phyloP scores from a whole-genome alignment of 2,888 invertebrate species.

The Argyresthia goedartella region DNA sequence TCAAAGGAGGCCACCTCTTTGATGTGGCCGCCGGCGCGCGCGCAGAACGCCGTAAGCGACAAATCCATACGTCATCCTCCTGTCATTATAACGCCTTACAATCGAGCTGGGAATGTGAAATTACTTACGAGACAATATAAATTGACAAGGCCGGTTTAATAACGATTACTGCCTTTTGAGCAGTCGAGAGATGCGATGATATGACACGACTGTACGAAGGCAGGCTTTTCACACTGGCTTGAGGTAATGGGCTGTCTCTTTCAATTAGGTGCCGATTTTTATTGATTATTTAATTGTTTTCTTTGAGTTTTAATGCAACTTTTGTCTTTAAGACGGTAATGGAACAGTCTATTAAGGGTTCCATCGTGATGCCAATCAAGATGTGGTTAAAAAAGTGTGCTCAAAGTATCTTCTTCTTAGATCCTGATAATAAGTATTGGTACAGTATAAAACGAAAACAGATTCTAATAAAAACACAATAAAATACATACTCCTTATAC shows the following conservation, averaged over 20 bases:
- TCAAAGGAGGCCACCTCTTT: conserved; percentile 70
- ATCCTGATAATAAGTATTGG: too few species aligned
- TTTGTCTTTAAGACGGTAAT: neutral
- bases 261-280: conserved; percentile 5
- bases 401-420: too few species aligned
- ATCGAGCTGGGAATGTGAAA: conserved; percentile 62
- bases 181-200: conserved; percentile 5
- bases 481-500: too few species aligned
- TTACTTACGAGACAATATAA: conserved; percentile 68
- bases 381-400: too few species aligned
- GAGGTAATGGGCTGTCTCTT: conserved; percentile 1
- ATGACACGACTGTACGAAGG: neutral
- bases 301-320: neutral
- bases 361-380: too few species aligned
- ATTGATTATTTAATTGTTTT: neutral
- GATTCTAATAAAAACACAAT: too few species aligned
- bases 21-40: conserved; percentile 69
- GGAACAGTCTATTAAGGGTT: too few species aligned
- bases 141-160: conserved; percentile 63
- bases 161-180: conserved; percentile 41
- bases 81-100: conserved; percentile 70
- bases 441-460: too few species aligned
- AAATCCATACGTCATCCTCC: conserved; percentile 70
- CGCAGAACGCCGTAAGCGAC: conserved; percentile 69
- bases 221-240: neutral